Base-by-base conservation (phyloP, 2,113 vertebrate species). In the Eurypyga helias region DNA sequence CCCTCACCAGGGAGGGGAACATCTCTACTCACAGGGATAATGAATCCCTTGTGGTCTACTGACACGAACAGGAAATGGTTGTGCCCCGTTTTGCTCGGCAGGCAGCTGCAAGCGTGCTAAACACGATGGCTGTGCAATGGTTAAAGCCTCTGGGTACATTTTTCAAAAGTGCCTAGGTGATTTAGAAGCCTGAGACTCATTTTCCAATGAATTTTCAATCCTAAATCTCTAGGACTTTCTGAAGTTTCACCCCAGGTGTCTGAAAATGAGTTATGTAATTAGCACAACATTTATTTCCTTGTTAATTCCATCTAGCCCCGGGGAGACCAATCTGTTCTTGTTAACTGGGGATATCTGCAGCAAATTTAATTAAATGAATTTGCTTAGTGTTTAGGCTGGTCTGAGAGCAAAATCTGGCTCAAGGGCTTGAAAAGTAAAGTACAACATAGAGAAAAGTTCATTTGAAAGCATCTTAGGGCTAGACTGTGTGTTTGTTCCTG, bases 231-330 rank as follows among this genome's bases (percentile, higher is more conserved):
- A 93, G 57, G 48, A 91, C 91, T 87, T 95, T 77, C 78, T 48
- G 33, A 90, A 93, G 60, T 95, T 95, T 87, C 60, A 96, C 93
- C 81, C 62, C 87, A 86, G 91, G 95, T 96, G 84, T 33, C 90
- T 96, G 69, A 91, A 94, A 94, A 94, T 85, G 70, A 96, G 84
- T 91, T 96, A 73, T 88, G 84, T 90, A 97, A 97, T 96, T 97
- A 97, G 95, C 84, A 93, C 89, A 95, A 95, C 96, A 96, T 91
- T 90, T 95, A 96, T 90, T 91, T 96, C 93, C 87, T 89, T 93
- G 93, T 96, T 96, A 96, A 91, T 82, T 90, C 84, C 66, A 87
- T 38, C 82, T 96, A 83, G 92, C 95, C 95, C 90, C 90, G 77
- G 96, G 96, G 96, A 91, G 45, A 84, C 91, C 87, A 83, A 93